Percentiles rank a stretch among this genome's conserved stretches.
Evolutionary conservation across 2,888 invertebrate species (phyloP).

Genomic region (Caenorhabditis virilis): DNA sequence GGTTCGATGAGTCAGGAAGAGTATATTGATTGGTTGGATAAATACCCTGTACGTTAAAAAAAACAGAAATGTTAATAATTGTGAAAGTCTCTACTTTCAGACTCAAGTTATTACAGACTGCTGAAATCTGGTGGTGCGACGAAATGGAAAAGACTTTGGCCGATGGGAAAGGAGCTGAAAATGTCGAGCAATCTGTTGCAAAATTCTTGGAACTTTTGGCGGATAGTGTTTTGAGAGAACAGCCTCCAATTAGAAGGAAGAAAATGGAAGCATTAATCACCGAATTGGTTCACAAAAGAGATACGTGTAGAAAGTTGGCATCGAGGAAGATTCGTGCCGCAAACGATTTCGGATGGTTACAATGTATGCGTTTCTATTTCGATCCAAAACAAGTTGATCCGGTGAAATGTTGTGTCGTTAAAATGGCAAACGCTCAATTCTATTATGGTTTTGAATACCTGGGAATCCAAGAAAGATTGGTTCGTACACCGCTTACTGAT

Average conservation of each 20-base stretch:
- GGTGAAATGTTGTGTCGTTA: conserved; percentile 89
- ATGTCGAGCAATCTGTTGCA: conserved; percentile 79
- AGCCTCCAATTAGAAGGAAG: conserved; percentile 88
- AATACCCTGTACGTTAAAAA: conserved; percentile 71
- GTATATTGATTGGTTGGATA: conserved; percentile 90
- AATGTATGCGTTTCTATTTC: conserved; percentile 96
- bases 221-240: conserved; percentile 96
- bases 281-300: conserved; percentile 98
- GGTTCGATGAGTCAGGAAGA: conserved; percentile 80
- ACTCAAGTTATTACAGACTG: conserved; percentile 95
- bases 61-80: too few relatives aligned
- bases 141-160: conserved; percentile 52
- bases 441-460: conserved; percentile 98
- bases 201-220: conserved; percentile 93
- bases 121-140: conserved; percentile 78
- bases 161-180: conserved; percentile 52
- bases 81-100: too few relatives aligned
- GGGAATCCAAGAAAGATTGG: conserved; percentile 80
- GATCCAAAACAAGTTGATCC: conserved; percentile 92
- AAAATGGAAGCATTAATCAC: conserved; percentile 98
- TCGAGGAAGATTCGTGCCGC: conserved; percentile 83
- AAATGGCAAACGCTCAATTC: conserved; percentile 92
- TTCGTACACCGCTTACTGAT: conserved; percentile 89
- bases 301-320: conserved; percentile 88
- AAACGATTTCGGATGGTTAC: conserved; percentile 94